phyloP scores from a whole-genome alignment of 2,888 invertebrate species.

The Hirtodrosophila cameraria region DNA sequence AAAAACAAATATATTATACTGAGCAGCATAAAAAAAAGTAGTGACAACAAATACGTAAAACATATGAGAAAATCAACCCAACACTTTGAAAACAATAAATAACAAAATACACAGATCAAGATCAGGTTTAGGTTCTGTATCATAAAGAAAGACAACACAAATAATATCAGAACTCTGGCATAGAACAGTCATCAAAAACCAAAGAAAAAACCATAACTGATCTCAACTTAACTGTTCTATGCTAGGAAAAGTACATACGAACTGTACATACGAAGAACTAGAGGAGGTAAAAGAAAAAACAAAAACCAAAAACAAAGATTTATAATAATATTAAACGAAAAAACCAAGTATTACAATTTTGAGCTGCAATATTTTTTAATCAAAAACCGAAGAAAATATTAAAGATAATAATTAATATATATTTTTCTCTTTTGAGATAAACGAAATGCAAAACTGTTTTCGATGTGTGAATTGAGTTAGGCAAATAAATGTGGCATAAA shows the following conservation, averaged over 20 bases:
- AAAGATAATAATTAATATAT: constrained; percentile 76
- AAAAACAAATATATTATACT: constrained; percentile 34
- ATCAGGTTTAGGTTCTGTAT: constrained; percentile 44
- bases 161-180: constrained; percentile 28
- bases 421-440: constrained; percentile 82
- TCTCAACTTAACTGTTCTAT: constrained; percentile 82
- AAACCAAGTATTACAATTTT: constrained; percentile 71
- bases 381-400: constrained; percentile 62
- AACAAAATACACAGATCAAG: constrained; percentile 31
- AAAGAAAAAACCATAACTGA: constrained; percentile 50
- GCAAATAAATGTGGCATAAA: constrained; percentile 29
- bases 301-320: constrained; percentile 33
- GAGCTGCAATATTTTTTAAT: constrained; percentile 80
- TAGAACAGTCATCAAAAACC: constrained; percentile 15
- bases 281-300: constrained; percentile 14
- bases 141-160: constrained; percentile 10
- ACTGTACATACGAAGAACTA: constrained; percentile 17
- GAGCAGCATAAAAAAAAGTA: constrained; percentile 59
- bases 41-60: constrained; percentile 69
- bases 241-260: constrained; percentile 20
- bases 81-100: constrained; percentile 34
- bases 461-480: constrained; percentile 78
- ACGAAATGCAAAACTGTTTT: constrained; percentile 64
- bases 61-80: constrained; percentile 59
- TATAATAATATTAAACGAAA: constrained; percentile 44